Conservation (phyloP, 2,797 vertebrate genomes). For the Florisuga fusca region DNA sequence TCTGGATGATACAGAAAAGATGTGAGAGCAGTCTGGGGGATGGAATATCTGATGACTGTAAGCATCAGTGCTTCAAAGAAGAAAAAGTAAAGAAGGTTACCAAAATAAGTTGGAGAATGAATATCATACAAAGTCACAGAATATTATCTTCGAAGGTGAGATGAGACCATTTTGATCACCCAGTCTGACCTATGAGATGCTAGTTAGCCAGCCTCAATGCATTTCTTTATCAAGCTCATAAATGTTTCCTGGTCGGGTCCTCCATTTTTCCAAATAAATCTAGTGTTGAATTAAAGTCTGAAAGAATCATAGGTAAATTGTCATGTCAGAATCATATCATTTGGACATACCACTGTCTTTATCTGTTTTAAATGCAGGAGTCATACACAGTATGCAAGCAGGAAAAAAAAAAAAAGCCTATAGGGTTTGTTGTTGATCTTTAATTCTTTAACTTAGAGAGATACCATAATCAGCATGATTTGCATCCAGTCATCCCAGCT, state of each 20-base stretch:
- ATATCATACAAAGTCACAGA: not conserved
- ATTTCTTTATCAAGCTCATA: not conserved
- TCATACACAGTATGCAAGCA: not conserved
- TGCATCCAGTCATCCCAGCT: not conserved
- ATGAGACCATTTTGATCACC: not conserved
- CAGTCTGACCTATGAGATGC: not conserved
- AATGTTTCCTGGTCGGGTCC: not conserved
- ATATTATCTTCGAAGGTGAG: not conserved
- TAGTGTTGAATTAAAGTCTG: not conserved
- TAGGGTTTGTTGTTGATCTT: not conserved
- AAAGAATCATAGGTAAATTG: not conserved
- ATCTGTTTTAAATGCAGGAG: not conserved
- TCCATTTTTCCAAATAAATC: not conserved
- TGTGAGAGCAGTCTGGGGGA: not conserved
- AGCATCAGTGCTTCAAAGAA: not conserved
- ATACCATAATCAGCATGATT: not conserved
- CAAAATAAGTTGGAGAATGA: not conserved
- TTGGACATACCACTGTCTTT: not conserved
- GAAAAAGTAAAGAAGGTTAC: not conserved
- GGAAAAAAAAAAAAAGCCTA: not conserved
- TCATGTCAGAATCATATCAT: not conserved
- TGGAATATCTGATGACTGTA: not conserved
- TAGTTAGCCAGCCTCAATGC: not conserved
- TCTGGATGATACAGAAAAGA: not conserved
- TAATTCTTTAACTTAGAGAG: not conserved